Evolutionary conservation across 2,113 vertebrate genomes (phyloP), one percentile per base, ranked within the genome.

Genomic region (Tursiops truncatus): DNA sequence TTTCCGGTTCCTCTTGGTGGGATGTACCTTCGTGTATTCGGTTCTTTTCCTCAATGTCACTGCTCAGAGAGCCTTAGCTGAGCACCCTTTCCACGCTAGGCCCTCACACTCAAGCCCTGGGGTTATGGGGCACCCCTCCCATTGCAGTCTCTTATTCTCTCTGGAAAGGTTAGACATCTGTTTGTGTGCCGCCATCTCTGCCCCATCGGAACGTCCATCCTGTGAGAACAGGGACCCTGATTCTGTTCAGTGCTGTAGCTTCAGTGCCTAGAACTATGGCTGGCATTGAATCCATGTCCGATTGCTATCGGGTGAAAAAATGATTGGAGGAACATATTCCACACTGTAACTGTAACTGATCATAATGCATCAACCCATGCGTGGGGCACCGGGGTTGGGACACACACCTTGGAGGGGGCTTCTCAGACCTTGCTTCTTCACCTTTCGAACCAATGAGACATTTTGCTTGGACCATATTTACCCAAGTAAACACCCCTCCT

Each of bases 401-500:
- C 2, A 63, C 41, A 3, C 2, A 68, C 17, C 31, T 5, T 56
- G 18, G 8, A 41, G 12, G 14, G 12, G 62, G 44, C 47, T 56
- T 20, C 60, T 56, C 50, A 9, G 71, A 77, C 20, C 50, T 67
- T 15, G 11, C 17, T 50, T 65, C 62, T 90, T 60, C 23, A 36
- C 28, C 60, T 96, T 85, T 47, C 18, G 44, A 38, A 83, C 86
- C 36, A 47, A 50, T 5, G 74, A 79, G 31, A 33, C 20, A 25
- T 6, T 20, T 21, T 26, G 6, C 38, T 44, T 4, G 20, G 14
- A 36, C 74, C 44, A 21, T 25, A 31, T 95, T 68, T 74, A 67
- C 89, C 47, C 73, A 50, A 68, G 36, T 38, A 92, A 94, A 86
- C 73, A 77, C 87, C n/a, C 56, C 25, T 91, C 79, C 68, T 58